Evolutionary conservation across 30 jellyfish, hydroid and myxozoan species (phyloP).

Genomic region (Sanderia malayensis): DNA sequence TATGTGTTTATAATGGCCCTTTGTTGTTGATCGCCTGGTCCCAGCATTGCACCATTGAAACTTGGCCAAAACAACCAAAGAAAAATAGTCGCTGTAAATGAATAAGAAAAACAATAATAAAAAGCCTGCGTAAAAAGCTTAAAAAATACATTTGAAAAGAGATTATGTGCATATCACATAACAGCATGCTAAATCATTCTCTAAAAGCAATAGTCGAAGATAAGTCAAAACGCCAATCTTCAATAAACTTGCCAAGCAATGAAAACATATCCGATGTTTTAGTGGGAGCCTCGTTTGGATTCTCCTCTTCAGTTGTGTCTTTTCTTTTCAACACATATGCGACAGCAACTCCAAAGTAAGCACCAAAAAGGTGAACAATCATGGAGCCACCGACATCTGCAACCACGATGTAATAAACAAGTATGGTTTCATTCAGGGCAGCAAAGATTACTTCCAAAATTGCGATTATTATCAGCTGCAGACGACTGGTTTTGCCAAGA

Average conservation of each 20-base stretch:
- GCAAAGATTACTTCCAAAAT: slow-evolving; percentile 63
- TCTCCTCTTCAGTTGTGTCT: slow-evolving; percentile 53
- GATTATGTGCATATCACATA: no score
- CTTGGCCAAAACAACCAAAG: slow-evolving; percentile 97
- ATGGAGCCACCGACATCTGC: slow-evolving; percentile 96
- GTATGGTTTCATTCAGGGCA: slow-evolving; percentile 70
- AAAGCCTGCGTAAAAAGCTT: no score
- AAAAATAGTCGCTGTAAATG: slow-evolving; percentile 75
- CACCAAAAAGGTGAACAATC: slow-evolving; percentile 89
- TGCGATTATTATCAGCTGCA: slow-evolving; percentile 73
- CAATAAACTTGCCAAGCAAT: slow-evolving; percentile 66
- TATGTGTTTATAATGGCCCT: slow-evolving; percentile 92
- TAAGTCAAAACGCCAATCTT: no score
- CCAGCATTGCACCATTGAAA: slow-evolving; percentile 81
- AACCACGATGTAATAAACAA: slow-evolving; percentile 45
- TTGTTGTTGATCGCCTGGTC: slow-evolving; percentile 75
- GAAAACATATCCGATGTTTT: slow-evolving; percentile 80
- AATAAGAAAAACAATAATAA: no score
- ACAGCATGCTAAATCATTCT: no score
- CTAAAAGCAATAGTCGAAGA: no score
- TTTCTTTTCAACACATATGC: slow-evolving; percentile 48
- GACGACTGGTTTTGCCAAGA: slow-evolving; percentile 78
- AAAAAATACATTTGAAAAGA: no score
- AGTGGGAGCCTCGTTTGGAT: slow-evolving; percentile 70
- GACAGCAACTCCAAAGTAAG: slow-evolving; percentile 90